phyloP scores from a whole-genome alignment of 2,113 vertebrate genomes.

The Chrysochloris asiatica region DNA sequence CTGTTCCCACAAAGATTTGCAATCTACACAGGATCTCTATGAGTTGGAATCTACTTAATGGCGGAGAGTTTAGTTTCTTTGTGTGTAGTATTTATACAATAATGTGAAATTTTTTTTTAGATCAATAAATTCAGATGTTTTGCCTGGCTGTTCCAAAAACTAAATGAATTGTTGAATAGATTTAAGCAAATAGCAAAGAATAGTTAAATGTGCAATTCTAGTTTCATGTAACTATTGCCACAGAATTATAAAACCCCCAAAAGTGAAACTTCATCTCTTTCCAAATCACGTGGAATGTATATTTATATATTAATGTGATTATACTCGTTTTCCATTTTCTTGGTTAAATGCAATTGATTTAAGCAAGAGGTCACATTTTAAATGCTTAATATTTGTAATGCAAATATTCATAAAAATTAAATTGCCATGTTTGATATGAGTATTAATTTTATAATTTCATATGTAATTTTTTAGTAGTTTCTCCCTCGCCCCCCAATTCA shows the following conservation, averaged over 20 bases:
- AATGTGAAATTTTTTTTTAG: too few species aligned
- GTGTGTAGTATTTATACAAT: too few species aligned
- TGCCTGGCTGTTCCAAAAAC: not conserved
- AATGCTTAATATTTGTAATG: not conserved
- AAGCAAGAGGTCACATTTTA: constrained; percentile 15
- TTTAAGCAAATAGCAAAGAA: not conserved
- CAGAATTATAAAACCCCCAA: constrained; percentile 17
- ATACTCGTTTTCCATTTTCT: not conserved
- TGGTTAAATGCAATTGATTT: not conserved
- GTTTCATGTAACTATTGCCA: not conserved
- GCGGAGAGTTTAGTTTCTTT: too few species aligned
- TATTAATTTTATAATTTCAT: constrained; percentile 26
- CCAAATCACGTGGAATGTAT: not conserved
- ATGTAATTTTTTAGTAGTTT: constrained; percentile 6
- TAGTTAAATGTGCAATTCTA: constrained; percentile 5
- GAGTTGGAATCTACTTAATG: too few species aligned
- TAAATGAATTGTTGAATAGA: not conserved
- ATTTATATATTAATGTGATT: not conserved
- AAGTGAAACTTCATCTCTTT: not conserved
- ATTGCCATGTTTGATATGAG: constrained; percentile 1
- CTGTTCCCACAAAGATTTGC: too few species aligned
- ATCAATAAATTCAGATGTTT: not conserved
- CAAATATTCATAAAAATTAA: not conserved
- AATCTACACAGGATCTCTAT: too few species aligned
- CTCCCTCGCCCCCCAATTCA: not conserved